These are phyloP conservation scores for Euura lappo DNA, from an alignment of 1,140 invertebrate genomes.

Conservation along the genomic window DNA sequence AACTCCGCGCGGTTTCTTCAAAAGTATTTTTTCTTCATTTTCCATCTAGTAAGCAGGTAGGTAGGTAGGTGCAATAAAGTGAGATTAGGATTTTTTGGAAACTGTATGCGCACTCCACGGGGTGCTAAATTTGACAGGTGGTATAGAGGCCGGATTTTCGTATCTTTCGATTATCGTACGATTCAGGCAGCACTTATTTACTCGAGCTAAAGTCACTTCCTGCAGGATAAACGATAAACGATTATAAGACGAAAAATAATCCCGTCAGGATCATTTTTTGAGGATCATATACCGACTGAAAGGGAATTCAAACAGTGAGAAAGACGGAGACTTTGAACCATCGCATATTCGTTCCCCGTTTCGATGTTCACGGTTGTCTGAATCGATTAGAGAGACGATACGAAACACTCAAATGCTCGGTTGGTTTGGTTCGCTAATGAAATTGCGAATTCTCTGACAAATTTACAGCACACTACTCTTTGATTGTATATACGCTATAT, in stretches of 20 bases:
- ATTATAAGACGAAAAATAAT: too few relatives aligned
- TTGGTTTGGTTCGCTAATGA: not conserved
- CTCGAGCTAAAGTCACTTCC: too few relatives aligned
- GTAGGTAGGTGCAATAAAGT: not conserved
- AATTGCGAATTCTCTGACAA: not conserved
- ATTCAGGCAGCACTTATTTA: too few relatives aligned
- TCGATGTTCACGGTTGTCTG: constrained; percentile 37
- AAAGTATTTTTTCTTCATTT: not conserved
- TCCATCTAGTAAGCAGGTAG: too few relatives aligned
- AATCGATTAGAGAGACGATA: constrained; percentile 34
- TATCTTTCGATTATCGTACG: not conserved
- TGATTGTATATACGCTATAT: too few relatives aligned
- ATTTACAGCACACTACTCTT: not conserved
- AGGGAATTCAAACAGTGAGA: constrained; percentile 8
- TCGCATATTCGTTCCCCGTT: constrained; percentile 25
- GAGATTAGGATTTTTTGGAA: not conserved
- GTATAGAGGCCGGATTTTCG: not conserved
- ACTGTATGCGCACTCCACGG: not conserved
- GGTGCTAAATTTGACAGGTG: not conserved
- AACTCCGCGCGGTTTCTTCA: not conserved
- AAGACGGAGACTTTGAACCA: constrained; percentile 27
- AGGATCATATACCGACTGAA: not conserved
- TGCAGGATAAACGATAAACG: too few relatives aligned
- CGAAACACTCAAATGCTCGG: not conserved
- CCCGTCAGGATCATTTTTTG: not conserved